A percentile compares a stretch with the other conserved stretches of the same genome.
Conservation (phyloP, 2,888 invertebrate species). For the Pherbina coryleti region DNA sequence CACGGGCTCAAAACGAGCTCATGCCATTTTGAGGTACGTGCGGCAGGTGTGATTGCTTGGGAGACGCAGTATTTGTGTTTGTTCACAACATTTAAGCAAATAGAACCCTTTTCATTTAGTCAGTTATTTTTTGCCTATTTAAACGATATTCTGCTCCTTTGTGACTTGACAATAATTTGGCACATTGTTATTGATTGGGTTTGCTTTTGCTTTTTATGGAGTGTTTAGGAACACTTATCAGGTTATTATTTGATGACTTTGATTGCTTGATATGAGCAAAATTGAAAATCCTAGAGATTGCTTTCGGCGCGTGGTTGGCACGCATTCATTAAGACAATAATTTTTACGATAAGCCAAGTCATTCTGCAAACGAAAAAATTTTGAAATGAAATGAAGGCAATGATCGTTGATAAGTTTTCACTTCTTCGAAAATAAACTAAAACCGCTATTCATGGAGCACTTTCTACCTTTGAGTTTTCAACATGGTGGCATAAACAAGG, state of each 20-base stretch:
- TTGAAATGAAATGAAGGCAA: neutral
- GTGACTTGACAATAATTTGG: slow-evolving; percentile 21
- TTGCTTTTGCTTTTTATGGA: neutral
- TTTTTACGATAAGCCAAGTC: neutral
- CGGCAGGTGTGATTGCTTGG: slow-evolving; percentile 4
- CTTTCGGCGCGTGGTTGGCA: slow-evolving; percentile 35
- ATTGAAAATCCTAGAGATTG: slow-evolving; percentile 29
- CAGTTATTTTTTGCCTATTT: neutral
- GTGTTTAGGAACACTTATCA: neutral
- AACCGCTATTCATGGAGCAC: too few species aligned
- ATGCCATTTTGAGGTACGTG: neutral
- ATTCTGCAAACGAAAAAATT: neutral
- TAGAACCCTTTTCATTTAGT: slow-evolving; percentile 21
- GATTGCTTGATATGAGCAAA: slow-evolving; percentile 26
- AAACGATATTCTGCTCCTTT: neutral
- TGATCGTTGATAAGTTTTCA: neutral
- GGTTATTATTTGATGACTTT: slow-evolving; percentile 25
- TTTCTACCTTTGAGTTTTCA: too few species aligned
- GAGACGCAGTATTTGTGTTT: neutral
- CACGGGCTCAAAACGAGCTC: slow-evolving; percentile 8
- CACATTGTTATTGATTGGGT: neutral
- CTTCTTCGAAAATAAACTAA: neutral
- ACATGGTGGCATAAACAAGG: too few species aligned
- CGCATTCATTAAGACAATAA: neutral
- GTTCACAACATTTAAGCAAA: neutral